Base-by-base conservation (phyloP, 1,140 invertebrate species). In the Drosophila eugracilis region DNA sequence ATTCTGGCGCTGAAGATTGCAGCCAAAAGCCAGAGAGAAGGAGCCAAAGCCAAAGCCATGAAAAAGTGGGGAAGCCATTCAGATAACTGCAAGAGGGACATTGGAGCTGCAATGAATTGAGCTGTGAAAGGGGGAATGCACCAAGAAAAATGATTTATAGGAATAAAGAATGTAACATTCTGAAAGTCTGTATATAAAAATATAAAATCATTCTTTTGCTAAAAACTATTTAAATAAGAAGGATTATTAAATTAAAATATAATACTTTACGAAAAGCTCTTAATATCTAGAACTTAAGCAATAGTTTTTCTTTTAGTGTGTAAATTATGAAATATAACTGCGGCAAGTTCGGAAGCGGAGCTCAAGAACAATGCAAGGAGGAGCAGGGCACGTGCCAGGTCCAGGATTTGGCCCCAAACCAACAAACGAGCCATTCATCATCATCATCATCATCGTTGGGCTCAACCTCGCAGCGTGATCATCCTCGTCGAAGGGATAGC, bases 271-370 rank as follows among this genome's bases (percentile, higher is more conserved):
- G n/a, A n/a, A n/a, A n/a, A n/a, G n/a, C n/a, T n/a, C n/a, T n/a
- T n/a, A n/a, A n/a, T n/a, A n/a, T n/a, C n/a, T n/a, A n/a, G n/a
- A n/a, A n/a, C n/a, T n/a, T n/a, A n/a, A n/a, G 2, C 3, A 4
- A 39, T 17, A 9, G 5, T 28, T 9, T 54, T 47, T 44, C 5
- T 62, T 4, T 6, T 9, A 26, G 30, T 65, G 30, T 12, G 12
- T 26, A 24, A 84, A 84, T 76, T 85, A 85, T 85, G 83, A 86
- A 86, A 86, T 86, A 86, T 86, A 86, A 86, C 81, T 88, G 81
- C 77, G 63, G 67, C 57, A 86, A 73, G 76, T 76, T 75, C 55
- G 49, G 54, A 34, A 81, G 52, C 69, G 49, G 24, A 73, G 71
- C 49, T 45, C 42, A 32, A 71, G 69, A 62, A 62, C 76, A 70